Evolutionary conservation across 1,140 invertebrate species (phyloP).

Genomic region (Ceratitis capitata): DNA sequence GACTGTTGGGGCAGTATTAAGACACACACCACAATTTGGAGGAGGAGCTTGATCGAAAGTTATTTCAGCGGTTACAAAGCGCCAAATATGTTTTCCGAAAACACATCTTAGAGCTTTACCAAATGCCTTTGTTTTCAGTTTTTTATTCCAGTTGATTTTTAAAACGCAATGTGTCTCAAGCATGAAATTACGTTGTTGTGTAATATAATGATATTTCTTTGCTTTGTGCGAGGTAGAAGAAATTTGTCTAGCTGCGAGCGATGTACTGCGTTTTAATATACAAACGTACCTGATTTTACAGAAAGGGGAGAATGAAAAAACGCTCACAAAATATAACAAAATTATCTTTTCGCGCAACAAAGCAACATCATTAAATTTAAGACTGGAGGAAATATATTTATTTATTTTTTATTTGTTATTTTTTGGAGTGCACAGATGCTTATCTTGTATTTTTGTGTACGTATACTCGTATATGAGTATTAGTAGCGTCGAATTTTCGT

Average conservation of each 20-base stretch:
- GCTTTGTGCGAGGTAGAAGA: background rate
- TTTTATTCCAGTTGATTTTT: background rate
- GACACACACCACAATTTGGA: no score
- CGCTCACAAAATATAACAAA: conserved; percentile 14
- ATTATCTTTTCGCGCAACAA: conserved; percentile 27
- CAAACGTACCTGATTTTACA: background rate
- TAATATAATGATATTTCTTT: background rate
- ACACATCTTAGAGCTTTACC: no score
- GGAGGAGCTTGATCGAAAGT: background rate
- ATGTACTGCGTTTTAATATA: background rate
- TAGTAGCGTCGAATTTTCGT: background rate
- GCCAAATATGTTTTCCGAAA: no score
- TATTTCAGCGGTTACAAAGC: background rate
- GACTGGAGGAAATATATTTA: background rate
- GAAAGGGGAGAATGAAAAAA: background rate
- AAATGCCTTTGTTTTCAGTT: background rate
- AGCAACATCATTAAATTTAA: conserved; percentile 34
- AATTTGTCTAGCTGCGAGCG: background rate
- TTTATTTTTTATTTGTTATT: no score
- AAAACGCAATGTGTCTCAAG: background rate
- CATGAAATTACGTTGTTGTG: conserved; percentile 11
- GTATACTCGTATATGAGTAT: background rate
- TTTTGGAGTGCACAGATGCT: background rate
- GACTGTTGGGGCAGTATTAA: no score
- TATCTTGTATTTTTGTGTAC: background rate